Conservation (phyloP, 2,888 invertebrate genomes). For the Galerucella nymphaeae region DNA sequence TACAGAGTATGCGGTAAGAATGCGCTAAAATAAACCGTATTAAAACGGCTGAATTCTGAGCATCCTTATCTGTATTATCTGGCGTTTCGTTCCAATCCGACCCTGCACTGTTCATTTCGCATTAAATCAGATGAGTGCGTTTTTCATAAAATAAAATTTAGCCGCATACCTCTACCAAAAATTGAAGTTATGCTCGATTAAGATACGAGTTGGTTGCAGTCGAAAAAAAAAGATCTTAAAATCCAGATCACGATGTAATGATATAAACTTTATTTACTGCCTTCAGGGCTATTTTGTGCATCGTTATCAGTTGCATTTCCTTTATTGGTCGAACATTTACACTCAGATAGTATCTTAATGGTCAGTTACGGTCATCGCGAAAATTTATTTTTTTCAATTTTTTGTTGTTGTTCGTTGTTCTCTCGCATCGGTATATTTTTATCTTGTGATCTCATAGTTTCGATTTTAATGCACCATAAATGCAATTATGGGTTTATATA, state of each 20-base stretch:
- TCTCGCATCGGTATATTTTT: slow-evolving; percentile 25
- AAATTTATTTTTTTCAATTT: slow-evolving; percentile 40
- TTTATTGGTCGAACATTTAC: slow-evolving; percentile 46
- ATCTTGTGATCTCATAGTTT: slow-evolving; percentile 32
- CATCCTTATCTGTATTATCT: neutral
- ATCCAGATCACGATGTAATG: slow-evolving; percentile 36
- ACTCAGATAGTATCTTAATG: slow-evolving; percentile 44
- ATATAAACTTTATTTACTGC: slow-evolving; percentile 39
- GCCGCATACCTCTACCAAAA: slow-evolving; percentile 4
- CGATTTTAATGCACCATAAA: neutral
- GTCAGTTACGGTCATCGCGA: slow-evolving; percentile 42
- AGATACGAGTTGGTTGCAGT: slow-evolving; percentile 5
- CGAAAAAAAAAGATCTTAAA: slow-evolving; percentile 8
- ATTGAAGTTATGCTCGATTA: slow-evolving; percentile 12
- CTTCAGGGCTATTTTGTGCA: slow-evolving; percentile 34
- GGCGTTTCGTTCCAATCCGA: neutral
- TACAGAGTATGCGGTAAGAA: no score
- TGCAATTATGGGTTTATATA: neutral
- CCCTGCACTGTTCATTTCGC: neutral
- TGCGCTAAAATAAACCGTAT: no score
- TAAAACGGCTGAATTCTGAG: no score
- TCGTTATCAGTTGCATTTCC: slow-evolving; percentile 43
- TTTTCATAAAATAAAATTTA: slow-evolving; percentile 9
- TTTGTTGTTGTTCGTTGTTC: neutral
- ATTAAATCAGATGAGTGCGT: neutral